A percentile compares a stretch with the other conserved stretches of the same genome.
Conservation (phyloP, 2,888 invertebrate species). For the Leptinotarsa haldemani region DNA sequence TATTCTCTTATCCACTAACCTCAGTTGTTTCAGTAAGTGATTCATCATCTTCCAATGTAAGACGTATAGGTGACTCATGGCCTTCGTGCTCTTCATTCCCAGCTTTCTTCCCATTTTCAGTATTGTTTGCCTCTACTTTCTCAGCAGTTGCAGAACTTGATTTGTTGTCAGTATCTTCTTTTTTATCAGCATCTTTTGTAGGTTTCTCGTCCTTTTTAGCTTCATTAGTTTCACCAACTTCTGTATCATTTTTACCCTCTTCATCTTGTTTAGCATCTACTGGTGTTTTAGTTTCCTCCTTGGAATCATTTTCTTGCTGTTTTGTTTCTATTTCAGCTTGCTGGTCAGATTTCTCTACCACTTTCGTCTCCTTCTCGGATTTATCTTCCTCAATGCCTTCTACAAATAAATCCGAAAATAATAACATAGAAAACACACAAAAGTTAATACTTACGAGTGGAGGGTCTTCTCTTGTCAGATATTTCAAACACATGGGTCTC, state of each 20-base stretch:
- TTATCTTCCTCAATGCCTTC: conserved; percentile 37
- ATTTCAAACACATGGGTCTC: conserved; percentile 75
- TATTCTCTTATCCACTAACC: neutral
- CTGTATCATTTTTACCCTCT: neutral
- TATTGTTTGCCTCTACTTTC: conserved; percentile 22
- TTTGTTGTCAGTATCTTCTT: conserved; percentile 11
- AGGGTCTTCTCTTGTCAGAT: conserved; percentile 51
- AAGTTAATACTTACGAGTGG: conserved; percentile 38
- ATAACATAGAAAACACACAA: neutral
- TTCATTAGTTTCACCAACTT: neutral
- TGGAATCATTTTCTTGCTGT: conserved; percentile 48
- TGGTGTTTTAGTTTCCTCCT: conserved; percentile 38
- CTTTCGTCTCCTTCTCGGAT: conserved; percentile 46
- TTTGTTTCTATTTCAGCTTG: conserved; percentile 33
- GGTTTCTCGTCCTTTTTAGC: neutral
- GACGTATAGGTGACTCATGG: conserved; percentile 54
- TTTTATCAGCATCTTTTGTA: conserved; percentile 41
- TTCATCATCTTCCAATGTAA: conserved; percentile 61
- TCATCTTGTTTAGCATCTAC: conserved; percentile 50
- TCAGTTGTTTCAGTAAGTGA: conserved; percentile 53
- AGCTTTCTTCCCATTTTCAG: conserved; percentile 13
- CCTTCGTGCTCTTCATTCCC: conserved; percentile 45
- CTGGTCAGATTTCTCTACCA: conserved; percentile 41
- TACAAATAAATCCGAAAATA: conserved; percentile 29
- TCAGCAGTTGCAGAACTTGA: conserved; percentile 1